Base-by-base conservation (phyloP, 2,888 invertebrate species). In the Callinectes sapidus region DNA sequence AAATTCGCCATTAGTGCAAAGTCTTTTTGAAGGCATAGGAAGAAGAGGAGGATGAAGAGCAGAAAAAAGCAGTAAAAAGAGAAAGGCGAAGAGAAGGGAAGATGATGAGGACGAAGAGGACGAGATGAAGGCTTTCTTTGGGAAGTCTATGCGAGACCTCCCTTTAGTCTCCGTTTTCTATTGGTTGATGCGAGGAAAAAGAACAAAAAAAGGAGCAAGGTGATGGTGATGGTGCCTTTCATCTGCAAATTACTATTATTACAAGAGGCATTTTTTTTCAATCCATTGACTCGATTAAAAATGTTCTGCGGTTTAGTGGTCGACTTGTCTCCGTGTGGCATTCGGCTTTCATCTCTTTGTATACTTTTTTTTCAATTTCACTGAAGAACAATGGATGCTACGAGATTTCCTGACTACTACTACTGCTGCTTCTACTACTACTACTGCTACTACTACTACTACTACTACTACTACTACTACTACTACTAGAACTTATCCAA, bases 1-100 rank as follows among this genome's bases (percentile, higher is more conserved):
- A 81, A 89, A 89, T 71, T 71, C 89, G 54, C 35, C 71, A 71
- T 89, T 89, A 89, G 66, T 89, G 89, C 71, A 61, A 55, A 1
- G 89, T 89, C 87, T 87, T 54, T 87, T 66, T 32, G 35, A 66
- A 89, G 54, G 32, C 16, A 55, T 81, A 16, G 81, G 23, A 14
- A 13, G 54, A n/a, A 13, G 2, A n/a, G 28, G 16, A 32, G 28
- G 28, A 14, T 23, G 18, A n/a, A 13, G 54, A 32, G 54, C n/a
- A n/a, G 54, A 14, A 18, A n/a, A n/a, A n/a, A n/a, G n/a, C n/a
- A n/a, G n/a, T n/a, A n/a, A n/a, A n/a, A n/a, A n/a, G n/a, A n/a
- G n/a, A n/a, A n/a, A n/a, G n/a, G n/a, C n/a, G n/a, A n/a, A n/a
- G n/a, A n/a, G n/a, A n/a, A n/a, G n/a, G n/a, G n/a, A n/a, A n/a